Evolutionary conservation across 2,797 vertebrate genomes (phyloP).

Genomic region (Clarias pachynema): DNA sequence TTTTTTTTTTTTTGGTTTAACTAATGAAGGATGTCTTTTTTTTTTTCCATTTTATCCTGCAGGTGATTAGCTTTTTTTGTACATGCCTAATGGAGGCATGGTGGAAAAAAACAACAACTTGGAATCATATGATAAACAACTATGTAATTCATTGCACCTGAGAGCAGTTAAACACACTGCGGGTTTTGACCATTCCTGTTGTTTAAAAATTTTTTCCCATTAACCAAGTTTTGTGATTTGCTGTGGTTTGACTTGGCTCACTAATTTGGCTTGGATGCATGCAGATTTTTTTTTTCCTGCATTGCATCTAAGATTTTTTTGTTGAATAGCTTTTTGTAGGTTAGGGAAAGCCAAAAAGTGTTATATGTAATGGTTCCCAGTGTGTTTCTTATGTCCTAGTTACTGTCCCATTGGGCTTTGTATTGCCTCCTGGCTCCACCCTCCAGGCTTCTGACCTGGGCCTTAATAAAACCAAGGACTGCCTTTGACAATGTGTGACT

Average conservation of each 20-base stretch:
- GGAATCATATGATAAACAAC: slow-evolving; percentile 69
- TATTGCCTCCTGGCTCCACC: slow-evolving; percentile 53
- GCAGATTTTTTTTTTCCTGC: not conserved
- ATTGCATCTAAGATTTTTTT: not conserved
- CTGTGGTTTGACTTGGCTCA: slow-evolving; percentile 56
- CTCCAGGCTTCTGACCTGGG: slow-evolving; percentile 55
- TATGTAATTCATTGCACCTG: slow-evolving; percentile 75
- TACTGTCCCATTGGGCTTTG: slow-evolving; percentile 61
- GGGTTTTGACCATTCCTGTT: slow-evolving; percentile 67
- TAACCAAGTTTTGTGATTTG: slow-evolving; percentile 25
- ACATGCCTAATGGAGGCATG: slow-evolving; percentile 61
- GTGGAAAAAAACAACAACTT: slow-evolving; percentile 58
- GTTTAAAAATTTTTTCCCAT: slow-evolving; percentile 54
- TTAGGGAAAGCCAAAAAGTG: slow-evolving; percentile 22
- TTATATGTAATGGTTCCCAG: slow-evolving; percentile 41
- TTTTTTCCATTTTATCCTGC: slow-evolving; percentile 60
- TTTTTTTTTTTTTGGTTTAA: slow-evolving; percentile 35
- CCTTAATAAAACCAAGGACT: slow-evolving; percentile 72
- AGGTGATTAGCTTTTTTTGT: slow-evolving; percentile 72
- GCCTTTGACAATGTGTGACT: slow-evolving; percentile 79
- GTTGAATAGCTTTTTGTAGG: not conserved
- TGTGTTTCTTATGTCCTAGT: slow-evolving; percentile 57
- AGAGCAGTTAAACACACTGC: slow-evolving; percentile 66
- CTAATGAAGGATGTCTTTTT: slow-evolving; percentile 55
- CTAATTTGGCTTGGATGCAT: slow-evolving; percentile 23